Evolutionary conservation across 2,888 invertebrate species (phyloP), one percentile per base, ranked within the genome.

Genomic region (Belgica antarctica): DNA sequence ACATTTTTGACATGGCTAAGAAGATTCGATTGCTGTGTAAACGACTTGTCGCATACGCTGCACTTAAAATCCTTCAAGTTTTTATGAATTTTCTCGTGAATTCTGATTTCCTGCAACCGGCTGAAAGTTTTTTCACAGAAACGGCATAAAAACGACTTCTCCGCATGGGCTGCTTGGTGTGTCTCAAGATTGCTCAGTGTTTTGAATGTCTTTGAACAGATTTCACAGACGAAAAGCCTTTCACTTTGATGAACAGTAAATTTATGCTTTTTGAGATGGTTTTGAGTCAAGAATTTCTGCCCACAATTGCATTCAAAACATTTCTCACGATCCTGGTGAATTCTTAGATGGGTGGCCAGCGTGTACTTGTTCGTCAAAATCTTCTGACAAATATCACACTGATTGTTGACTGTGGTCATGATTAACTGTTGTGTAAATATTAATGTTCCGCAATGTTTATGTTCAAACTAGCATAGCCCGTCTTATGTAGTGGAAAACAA

Each of bases 201-300:
- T 70, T 92, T 92, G 75, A 91, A 93, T 24, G 85, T 84, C 76
- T 90, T 88, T 1, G 85, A 86, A 74, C 92, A 93, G 46, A 84
- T 82, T 1, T 82, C 78, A 75, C 92, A 92, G 74, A 84, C 84
- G 76, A 90, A 86, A 0, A 89, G 82, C 75, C 88, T 88, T 77
- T 89, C 89, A 77, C 89, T 88, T 63, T 87, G 17, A 19, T 66
- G 65, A 46, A 66, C 22, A 12, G 5, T 4, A 1, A 3, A 17
- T 17, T 52, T 52, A n/a, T 52, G 52, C 17, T 52, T 52, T 17
- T 22, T 8, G 4, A 52, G 22, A 10, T 52, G 52, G 7, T 8
- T 7, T 22, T 4, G 3, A 19, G 2, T 52, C 12, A 52, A 52
- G 22, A 52, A 52, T n/a, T 52, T 17, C 12, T 52, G 17, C 12